phyloP scores from a whole-genome alignment of 2,888 invertebrate genomes.

The Pseudoips prasinana region DNA sequence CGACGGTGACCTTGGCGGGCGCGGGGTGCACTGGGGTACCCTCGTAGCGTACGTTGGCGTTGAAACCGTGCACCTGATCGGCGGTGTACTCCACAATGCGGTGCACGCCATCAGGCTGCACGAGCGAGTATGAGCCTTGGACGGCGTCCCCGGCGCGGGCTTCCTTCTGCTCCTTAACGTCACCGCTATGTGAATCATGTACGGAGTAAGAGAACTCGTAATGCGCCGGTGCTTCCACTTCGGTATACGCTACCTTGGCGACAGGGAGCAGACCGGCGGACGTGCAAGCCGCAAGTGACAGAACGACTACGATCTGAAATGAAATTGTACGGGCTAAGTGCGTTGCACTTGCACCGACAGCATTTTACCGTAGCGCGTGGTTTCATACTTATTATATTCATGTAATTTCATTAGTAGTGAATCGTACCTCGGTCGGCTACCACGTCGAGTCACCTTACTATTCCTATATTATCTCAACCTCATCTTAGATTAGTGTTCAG shows the following conservation, averaged over 20 bases:
- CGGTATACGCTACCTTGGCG: conserved; percentile 55
- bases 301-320: conserved; percentile 42
- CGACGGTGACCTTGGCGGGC: conserved; percentile 34
- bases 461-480: too few species aligned
- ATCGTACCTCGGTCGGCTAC: too few species aligned
- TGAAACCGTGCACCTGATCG: conserved; percentile 69
- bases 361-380: too few species aligned
- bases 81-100: conserved; percentile 73
- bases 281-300: conserved; percentile 50
- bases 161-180: conserved; percentile 73
- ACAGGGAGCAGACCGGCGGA: conserved; percentile 50
- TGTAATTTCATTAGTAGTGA: too few species aligned
- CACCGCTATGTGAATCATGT: conserved; percentile 67
- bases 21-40: conserved; percentile 52
- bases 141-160: conserved; percentile 65
- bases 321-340: too few species aligned
- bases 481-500: too few species aligned
- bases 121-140: conserved; percentile 73
- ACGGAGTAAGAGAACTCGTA: conserved; percentile 73
- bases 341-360: too few species aligned
- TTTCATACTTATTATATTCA: too few species aligned
- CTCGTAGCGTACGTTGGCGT: conserved; percentile 70
- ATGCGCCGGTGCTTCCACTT: conserved; percentile 61
- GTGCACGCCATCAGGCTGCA: conserved; percentile 71
- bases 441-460: too few species aligned